Evolutionary conservation across 1,140 invertebrate genomes (phyloP).

Genomic region (Laupala kohalensis): DNA sequence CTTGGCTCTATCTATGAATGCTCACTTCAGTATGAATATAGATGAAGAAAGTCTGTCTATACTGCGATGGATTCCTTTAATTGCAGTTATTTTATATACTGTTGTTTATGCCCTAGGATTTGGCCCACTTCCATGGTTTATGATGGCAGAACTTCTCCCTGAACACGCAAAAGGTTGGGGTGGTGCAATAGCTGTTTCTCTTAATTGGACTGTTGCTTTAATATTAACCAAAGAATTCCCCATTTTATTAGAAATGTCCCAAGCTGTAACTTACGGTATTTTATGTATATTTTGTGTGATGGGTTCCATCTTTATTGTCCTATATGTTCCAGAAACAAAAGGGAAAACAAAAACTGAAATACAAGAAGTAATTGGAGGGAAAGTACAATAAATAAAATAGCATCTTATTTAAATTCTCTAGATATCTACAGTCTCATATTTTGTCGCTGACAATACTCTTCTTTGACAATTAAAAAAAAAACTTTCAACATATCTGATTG

Average conservation of each 20-base stretch:
- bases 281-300: slow-evolving; percentile 35
- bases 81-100: slow-evolving; percentile 33
- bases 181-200: slow-evolving; percentile 30
- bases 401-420: too few relatives aligned
- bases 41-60: slow-evolving; percentile 12
- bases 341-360: slow-evolving; percentile 41
- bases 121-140: slow-evolving; percentile 33
- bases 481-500: too few relatives aligned
- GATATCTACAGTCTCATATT: too few relatives aligned
- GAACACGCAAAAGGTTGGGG: slow-evolving; percentile 35
- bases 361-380: slow-evolving; percentile 24
- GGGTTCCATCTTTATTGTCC: slow-evolving; percentile 34
- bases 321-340: slow-evolving; percentile 45
- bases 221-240: slow-evolving; percentile 38
- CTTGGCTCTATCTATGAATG: slow-evolving; percentile 23
- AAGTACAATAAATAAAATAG: too few relatives aligned
- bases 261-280: slow-evolving; percentile 36
- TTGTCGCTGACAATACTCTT: too few relatives aligned
- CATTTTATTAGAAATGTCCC: slow-evolving; percentile 28
- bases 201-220: slow-evolving; percentile 40
- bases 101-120: slow-evolving; percentile 31
- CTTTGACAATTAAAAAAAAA: too few relatives aligned
- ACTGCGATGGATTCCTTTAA: slow-evolving; percentile 35
- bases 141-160: slow-evolving; percentile 30
- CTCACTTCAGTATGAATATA: slow-evolving; percentile 48